Conservation (phyloP, 2,888 invertebrate species). For the Seladonia tumulorum region DNA sequence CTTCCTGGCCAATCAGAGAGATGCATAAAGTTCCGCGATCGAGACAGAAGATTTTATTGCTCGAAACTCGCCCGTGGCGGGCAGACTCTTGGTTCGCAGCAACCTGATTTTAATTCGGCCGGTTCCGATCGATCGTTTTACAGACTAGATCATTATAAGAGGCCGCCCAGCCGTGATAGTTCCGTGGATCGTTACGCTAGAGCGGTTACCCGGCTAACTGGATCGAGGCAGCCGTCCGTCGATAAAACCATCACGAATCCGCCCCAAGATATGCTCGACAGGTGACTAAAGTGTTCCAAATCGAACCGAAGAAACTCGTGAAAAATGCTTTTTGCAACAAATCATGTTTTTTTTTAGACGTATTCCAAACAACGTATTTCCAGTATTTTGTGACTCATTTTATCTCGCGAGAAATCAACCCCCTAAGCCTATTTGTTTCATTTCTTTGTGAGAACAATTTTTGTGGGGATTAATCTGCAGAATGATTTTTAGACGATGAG, state of each 20-base stretch:
- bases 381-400: too few species aligned
- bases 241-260: constrained; percentile 86
- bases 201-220: constrained; percentile 88
- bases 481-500: background rate
- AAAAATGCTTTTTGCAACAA: background rate
- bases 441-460: too few species aligned
- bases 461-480: background rate
- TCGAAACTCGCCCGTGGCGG: background rate
- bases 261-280: constrained; percentile 79
- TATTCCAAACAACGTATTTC: too few species aligned
- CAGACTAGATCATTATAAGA: constrained; percentile 96
- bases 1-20: background rate
- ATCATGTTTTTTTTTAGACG: too few species aligned
- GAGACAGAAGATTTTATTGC: background rate
- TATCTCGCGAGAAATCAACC: too few species aligned
- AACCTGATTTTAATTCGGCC: constrained; percentile 1
- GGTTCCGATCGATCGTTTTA: constrained; percentile 33
- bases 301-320: background rate
- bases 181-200: constrained; percentile 93
- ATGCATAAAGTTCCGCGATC: background rate
- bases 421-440: too few species aligned
- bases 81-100: background rate
- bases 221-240: constrained; percentile 92
- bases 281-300: constrained; percentile 66
- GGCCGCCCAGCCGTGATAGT: constrained; percentile 94